A percentile compares a stretch with the other conserved stretches of the same genome.
phyloP scores from a whole-genome alignment of 2,888 invertebrate genomes.

The Hirtodrosophila duncani region DNA sequence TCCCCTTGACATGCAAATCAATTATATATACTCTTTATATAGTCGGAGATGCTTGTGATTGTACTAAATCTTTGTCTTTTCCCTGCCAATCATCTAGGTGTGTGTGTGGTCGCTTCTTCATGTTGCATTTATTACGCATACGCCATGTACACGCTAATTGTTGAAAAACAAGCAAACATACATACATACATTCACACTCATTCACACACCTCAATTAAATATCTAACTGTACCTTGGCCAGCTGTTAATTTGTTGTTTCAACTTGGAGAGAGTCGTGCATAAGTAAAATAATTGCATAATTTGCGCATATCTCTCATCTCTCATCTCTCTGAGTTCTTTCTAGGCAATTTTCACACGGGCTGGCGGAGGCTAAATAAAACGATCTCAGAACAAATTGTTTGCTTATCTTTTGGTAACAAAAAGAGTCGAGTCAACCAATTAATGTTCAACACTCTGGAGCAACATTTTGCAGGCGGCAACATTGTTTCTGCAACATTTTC shows the following conservation, averaged over 20 bases:
- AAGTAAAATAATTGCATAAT: slow-evolving; percentile 61
- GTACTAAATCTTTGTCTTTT: not conserved
- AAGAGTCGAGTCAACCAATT: slow-evolving; percentile 58
- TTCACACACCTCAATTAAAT: slow-evolving; percentile 45
- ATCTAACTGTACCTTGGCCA: slow-evolving; percentile 47
- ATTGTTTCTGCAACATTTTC: slow-evolving; percentile 57
- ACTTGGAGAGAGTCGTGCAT: slow-evolving; percentile 55
- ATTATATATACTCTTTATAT: too few species aligned
- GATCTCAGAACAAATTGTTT: slow-evolving; percentile 54
- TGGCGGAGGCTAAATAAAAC: not conserved
- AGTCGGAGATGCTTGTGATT: too few species aligned
- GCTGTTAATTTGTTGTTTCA: slow-evolving; percentile 42
- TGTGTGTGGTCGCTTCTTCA: slow-evolving; percentile 49
- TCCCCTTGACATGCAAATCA: too few species aligned
- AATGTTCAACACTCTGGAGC: slow-evolving; percentile 48
- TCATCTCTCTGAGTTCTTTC: too few species aligned
- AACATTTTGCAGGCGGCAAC: slow-evolving; percentile 55
- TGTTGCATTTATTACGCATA: slow-evolving; percentile 57
- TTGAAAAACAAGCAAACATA: slow-evolving; percentile 3
- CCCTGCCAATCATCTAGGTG: slow-evolving; percentile 31
- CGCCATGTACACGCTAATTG: slow-evolving; percentile 64
- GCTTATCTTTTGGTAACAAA: slow-evolving; percentile 55
- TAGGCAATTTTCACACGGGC: not conserved
- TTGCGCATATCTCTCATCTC: too few species aligned
- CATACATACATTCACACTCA: not conserved